Evolutionary conservation across 2,888 invertebrate genomes (phyloP), one percentile per base, ranked within the genome.

Genomic region (Cephus rjabovi): DNA sequence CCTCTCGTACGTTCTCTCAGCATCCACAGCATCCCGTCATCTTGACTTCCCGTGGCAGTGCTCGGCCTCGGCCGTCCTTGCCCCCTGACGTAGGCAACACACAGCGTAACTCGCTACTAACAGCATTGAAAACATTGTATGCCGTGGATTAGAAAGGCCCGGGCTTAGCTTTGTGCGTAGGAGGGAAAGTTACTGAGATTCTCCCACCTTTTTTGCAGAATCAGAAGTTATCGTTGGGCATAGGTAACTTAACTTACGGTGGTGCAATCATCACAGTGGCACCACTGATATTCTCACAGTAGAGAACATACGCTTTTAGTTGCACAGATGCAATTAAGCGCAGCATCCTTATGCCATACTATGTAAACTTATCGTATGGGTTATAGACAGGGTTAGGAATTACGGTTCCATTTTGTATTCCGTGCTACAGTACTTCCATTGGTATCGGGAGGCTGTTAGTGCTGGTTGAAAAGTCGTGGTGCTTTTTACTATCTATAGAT

Each of bases 41-140:
- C 56, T 23, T 31, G 34, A 74, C 75, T 80, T 81, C 78, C 78
- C 75, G 78, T 73, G 71, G 31, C 71, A 12, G 71, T 71, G 84
- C 77, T 86, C 90, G 91, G 90, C 91, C 91, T 91, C 91, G 91
- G 89, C 87, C 91, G 91, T 91, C 91, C 91, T 91, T 91, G 91
- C 91, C 89, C 89, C 89, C 85, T 86, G 85, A 77, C 84, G 83
- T 87, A 89, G 90, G 89, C 90, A 90, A 86, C 89, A 85, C 77
- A 82, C 80, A 23, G 81, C 80, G 81, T 84, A 35, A 71, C 56
- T 73, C 35, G 77, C 79, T 89, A 90, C 89, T 89, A 89, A 84
- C 90, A 84, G 84, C 76, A 77, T 81, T 84, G 88, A 89, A 90
- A 90, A 90, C 89, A 89, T 90, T 86, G 82, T 82, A 81, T 83